A percentile compares a stretch with the other conserved stretches of the same genome.
phyloP scores from a whole-genome alignment of 2,888 invertebrate genomes.

The Trachelus troglodyta region DNA sequence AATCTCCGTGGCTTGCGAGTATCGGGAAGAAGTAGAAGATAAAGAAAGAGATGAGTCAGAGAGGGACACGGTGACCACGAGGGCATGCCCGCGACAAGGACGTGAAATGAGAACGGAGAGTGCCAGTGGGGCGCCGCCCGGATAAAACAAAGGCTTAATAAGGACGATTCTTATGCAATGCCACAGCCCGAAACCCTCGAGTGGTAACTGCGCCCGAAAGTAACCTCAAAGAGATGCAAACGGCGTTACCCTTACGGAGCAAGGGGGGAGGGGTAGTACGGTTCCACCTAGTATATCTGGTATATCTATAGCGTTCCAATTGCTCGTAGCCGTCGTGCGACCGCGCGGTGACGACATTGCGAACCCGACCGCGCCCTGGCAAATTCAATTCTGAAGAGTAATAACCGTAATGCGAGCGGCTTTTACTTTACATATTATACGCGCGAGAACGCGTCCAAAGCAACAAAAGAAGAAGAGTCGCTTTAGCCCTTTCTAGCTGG shows the following conservation, averaged over 20 bases:
- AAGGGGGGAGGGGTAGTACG: background rate
- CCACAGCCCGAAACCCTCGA: background rate
- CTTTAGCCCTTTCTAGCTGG: background rate
- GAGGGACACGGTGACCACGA: background rate
- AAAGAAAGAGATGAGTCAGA: no score
- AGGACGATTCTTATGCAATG: constrained; percentile 29
- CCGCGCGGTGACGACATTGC: background rate
- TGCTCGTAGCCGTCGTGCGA: background rate
- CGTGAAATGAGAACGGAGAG: background rate
- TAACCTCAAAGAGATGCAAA: constrained; percentile 31
- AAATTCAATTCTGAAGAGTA: constrained; percentile 17
- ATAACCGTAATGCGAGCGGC: constrained; percentile 11
- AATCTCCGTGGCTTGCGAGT: no score
- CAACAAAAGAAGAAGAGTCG: constrained; percentile 9
- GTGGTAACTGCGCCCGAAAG: constrained; percentile 17
- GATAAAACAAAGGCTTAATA: constrained; percentile 17
- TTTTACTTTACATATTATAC: constrained; percentile 14
- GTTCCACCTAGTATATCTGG: background rate
- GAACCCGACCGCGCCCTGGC: background rate
- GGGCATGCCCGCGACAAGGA: background rate
- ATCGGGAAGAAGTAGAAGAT: background rate
- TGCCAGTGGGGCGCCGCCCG: background rate
- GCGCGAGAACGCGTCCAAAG: constrained; percentile 8
- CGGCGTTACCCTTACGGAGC: constrained; percentile 13
- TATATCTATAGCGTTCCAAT: background rate